These are phyloP conservation scores for Parnassius mnemosyne DNA, from an alignment of 2,888 invertebrate species.

Conservation along the genomic window DNA sequence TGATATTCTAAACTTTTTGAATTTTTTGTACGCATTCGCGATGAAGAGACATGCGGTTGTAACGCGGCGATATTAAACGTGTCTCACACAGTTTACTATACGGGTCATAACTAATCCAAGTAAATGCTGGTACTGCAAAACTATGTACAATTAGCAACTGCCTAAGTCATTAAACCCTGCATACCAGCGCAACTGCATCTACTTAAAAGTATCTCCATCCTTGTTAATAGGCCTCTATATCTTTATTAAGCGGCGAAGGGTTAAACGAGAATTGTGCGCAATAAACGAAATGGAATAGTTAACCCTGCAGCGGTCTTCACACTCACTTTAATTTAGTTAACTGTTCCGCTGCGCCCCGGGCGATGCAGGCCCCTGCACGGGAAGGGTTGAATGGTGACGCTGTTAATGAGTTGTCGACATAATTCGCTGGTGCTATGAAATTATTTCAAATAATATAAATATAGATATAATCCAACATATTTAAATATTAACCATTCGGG, in stretches of 20 bases:
- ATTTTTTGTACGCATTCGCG: too few species aligned
- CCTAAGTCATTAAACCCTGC: slow-evolving; percentile 25
- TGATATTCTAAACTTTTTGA: too few species aligned
- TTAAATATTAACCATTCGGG: too few species aligned
- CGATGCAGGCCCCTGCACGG: slow-evolving; percentile 56
- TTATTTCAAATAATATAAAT: background rate
- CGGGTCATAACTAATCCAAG: slow-evolving; percentile 41
- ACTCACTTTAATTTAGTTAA: slow-evolving; percentile 81
- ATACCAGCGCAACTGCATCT: slow-evolving; percentile 40
- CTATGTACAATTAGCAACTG: slow-evolving; percentile 28
- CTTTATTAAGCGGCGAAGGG: slow-evolving; percentile 73
- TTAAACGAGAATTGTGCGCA: slow-evolving; percentile 70
- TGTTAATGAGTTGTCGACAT: slow-evolving; percentile 32
- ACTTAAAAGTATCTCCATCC: slow-evolving; percentile 54
- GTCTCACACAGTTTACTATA: slow-evolving; percentile 29
- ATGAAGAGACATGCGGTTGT: slow-evolving; percentile 9
- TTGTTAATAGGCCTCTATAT: slow-evolving; percentile 74
- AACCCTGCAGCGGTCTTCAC: slow-evolving; percentile 78
- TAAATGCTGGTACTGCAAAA: slow-evolving; percentile 35
- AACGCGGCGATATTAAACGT: slow-evolving; percentile 8
- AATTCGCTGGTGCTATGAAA: background rate
- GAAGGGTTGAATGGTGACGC: slow-evolving; percentile 70
- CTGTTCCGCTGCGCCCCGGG: slow-evolving; percentile 72
- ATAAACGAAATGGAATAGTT: slow-evolving; percentile 80
- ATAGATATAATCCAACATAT: too few species aligned